Evolutionary conservation across 2,797 vertebrate genomes (phyloP), one percentile per base, ranked within the genome.

Genomic region (Gadopsis bispinosus): DNA sequence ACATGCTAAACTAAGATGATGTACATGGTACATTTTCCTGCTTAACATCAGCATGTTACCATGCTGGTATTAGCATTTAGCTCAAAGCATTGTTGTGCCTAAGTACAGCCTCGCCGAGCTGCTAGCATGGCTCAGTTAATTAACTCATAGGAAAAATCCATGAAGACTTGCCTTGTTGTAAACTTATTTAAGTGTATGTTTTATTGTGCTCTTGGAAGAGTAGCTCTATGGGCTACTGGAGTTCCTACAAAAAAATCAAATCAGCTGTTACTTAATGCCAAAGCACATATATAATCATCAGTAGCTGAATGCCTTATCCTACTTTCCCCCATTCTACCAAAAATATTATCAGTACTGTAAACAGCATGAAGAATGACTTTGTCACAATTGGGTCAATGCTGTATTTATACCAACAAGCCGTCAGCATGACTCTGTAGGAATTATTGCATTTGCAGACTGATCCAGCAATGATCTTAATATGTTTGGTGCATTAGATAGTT

Each of bases 401-500:
- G 51, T 53, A 70, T 84, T 85, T 79, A 61, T 37, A 62, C 56
- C 69, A 77, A 66, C 62, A 39, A 80, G 69, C 58, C 56, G 5
- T 76, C 67, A 58, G 48, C 79, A 53, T 14, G 12, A 39, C 58
- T 77, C 60, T 80, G 72, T 5, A 60, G 56, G 63, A 56, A 31
- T 39, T 69, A 48, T 5, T 48, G 53, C 72, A 54, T 68, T 64
- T 13, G 35, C 75, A 84, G 63, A 80, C 56, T 62, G 53, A 73
- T 74, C 51, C 69, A 16, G 71, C 81, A 75, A 72, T 89, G 87
- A 83, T 91, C 80, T 45, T 78, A 64, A 89, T 54, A 68, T 11
- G 1, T 86, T 77, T 66, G 54, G 31, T 69, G 88, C 83, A 86
- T 86, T 69, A 68, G 75, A 85, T n/a, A 33, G 55, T 58, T 88